Base-by-base conservation (phyloP, 92 coral and sea anemone genomes). In the Bergia puertoricense region DNA sequence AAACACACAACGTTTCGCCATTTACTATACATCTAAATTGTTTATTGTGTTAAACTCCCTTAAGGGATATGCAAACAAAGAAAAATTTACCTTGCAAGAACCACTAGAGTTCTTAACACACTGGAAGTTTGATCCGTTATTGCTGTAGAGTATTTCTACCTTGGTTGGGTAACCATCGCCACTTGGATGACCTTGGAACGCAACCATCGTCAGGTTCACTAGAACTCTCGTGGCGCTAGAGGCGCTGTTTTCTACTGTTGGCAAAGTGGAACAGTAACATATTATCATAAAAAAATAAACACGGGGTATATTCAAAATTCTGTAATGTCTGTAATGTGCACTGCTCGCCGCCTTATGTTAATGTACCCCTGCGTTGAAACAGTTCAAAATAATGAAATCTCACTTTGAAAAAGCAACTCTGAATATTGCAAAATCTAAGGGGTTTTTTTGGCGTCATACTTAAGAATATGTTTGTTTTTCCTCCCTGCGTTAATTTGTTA, bases 181-280 rank as follows among this genome's bases (percentile, higher is more conserved):
- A 39, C 42, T 75, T 7, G 79, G 79, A 42, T 75, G 79, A 45
- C 79, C 79, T 75, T 75, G 79, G 46, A 75, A 75, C 36, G 51
- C 44, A 42, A 45, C 51, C 51, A 16, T 38, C 46, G 37, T 41
- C 36, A 75, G 50, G 50, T 41, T 42, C 22, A 75, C 79, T 3
- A 75, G 23, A 2, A 75, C 79, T 15, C 50, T n/a, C 13, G 48
- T 39, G 22, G 48, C 8, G 13, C 37, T 41, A 11, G 46, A 75
- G 6, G 46, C 46, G 37, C 41, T 42, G 51, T 4, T 75, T 75
- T 38, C 16, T 75, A 2, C 68, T 62, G 23, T 11, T 57, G 66
- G 66, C 50, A 75, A 22, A 15, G 8, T 44, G 50, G 6, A 3
- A 41, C 42, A 40, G 44, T 18, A 74, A 73, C 45, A 37, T 30